These are phyloP conservation scores for Sphinx pinastri DNA, from an alignment of 2,888 invertebrate species.

Conservation along the genomic window DNA sequence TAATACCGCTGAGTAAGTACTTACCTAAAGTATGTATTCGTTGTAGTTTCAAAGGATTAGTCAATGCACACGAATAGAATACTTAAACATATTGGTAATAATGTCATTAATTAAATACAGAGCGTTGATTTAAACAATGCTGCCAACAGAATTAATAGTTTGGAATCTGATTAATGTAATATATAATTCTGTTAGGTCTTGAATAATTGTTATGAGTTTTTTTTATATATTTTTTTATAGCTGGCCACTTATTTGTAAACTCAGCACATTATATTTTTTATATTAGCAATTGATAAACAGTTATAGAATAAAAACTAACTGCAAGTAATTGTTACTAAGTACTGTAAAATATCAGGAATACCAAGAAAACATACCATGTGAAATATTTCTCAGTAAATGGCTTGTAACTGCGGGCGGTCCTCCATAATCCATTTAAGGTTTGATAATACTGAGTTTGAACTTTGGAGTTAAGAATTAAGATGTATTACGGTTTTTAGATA, in stretches of 20 bases:
- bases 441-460: background rate
- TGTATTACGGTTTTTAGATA: no score
- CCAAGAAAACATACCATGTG: no score
- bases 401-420: background rate
- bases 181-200: background rate
- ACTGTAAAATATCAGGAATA: no score
- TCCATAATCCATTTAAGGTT: background rate
- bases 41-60: background rate
- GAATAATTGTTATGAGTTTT: background rate
- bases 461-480: no score
- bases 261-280: no score
- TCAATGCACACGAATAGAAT: background rate
- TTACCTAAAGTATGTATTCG: no score
- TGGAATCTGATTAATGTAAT: background rate
- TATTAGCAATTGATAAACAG: no score
- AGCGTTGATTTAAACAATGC: background rate
- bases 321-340: no score
- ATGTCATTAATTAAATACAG: background rate
- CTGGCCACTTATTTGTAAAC: no score
- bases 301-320: no score
- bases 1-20: no score
- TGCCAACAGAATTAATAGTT: constrained; percentile 1
- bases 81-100: background rate
- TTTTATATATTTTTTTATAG: background rate
- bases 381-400: no score